Percentiles rank a stretch among this genome's conserved stretches.
Conservation (phyloP, 2,888 invertebrate genomes). For the Allygus modestus region DNA sequence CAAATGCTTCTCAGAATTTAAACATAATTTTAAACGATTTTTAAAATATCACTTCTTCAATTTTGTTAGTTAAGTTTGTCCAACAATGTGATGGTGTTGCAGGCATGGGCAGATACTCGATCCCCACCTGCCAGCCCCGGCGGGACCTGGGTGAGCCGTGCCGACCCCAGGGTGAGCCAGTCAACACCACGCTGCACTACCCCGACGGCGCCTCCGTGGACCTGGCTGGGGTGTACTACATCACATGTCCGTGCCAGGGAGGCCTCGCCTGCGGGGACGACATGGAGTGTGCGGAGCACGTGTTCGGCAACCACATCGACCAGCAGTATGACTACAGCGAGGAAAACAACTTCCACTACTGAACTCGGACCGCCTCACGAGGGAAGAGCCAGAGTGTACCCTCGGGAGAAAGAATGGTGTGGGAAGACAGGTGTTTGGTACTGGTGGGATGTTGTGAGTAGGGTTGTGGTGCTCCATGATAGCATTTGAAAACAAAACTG, state of each 20-base stretch:
- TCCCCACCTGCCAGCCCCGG: constrained; percentile 64
- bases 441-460: too few relatives aligned
- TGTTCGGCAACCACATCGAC: constrained; percentile 18
- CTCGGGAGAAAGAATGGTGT: too few relatives aligned
- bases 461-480: too few relatives aligned
- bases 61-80: too few relatives aligned
- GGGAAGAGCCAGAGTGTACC: too few relatives aligned
- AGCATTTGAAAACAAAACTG: too few relatives aligned
- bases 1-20: too few relatives aligned
- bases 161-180: constrained; percentile 60
- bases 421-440: too few relatives aligned
- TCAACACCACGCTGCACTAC: constrained; percentile 65
- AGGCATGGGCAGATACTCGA: constrained; percentile 67
- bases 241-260: constrained; percentile 35
- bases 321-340: constrained; percentile 31
- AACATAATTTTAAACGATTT: too few relatives aligned
- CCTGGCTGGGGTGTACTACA: constrained; percentile 35
- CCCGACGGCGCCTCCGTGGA: constrained; percentile 61
- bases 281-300: constrained; percentile 22
- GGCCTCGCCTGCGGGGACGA: constrained; percentile 15
- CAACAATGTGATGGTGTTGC: not conserved
- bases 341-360: constrained; percentile 21
- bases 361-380: not conserved
- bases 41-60: too few relatives aligned
- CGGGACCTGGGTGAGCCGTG: constrained; percentile 61